Percentiles rank a stretch among this genome's conserved stretches.
phyloP scores from a whole-genome alignment of 2,888 invertebrate genomes.

The Anaspis maculata region DNA sequence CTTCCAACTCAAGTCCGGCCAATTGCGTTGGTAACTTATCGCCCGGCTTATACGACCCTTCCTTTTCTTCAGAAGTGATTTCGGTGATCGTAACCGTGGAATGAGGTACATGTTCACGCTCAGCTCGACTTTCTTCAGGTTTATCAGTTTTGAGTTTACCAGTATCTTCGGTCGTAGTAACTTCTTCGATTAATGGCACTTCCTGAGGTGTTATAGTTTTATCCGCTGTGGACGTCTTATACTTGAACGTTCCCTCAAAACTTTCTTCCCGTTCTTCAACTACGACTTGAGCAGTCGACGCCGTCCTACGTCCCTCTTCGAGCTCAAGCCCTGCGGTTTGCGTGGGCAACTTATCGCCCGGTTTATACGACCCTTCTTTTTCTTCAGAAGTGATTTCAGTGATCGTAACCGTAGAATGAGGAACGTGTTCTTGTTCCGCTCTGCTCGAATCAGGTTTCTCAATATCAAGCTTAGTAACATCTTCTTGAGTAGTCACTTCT shows the following conservation, averaged over 20 bases:
- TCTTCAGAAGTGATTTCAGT: conserved; percentile 20
- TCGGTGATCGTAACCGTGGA: conserved; percentile 20
- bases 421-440: conserved; percentile 7
- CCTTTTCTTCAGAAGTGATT: conserved; percentile 22
- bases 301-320: conserved; percentile 27
- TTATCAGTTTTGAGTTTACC: conserved; percentile 5
- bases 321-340: conserved; percentile 29
- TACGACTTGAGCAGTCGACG: conserved; percentile 17
- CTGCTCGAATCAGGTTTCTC: conserved; percentile 6
- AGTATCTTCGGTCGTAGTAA: conserved; percentile 15
- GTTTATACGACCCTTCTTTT: conserved; percentile 24
- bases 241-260: conserved; percentile 10
- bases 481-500: conserved; percentile 3
- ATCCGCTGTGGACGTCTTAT: conserved; percentile 43
- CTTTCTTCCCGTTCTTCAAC: conserved; percentile 11
- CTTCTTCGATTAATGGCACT: conserved; percentile 23
- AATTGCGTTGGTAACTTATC: conserved; percentile 30
- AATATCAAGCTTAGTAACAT: conserved; percentile 1
- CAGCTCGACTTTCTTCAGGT: conserved; percentile 28
- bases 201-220: conserved; percentile 49
- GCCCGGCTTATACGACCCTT: conserved; percentile 10
- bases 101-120: conserved; percentile 27
- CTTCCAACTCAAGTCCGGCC: conserved; percentile 38
- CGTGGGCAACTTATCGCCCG: conserved; percentile 23
- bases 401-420: conserved; percentile 9